Percentiles rank a stretch among this genome's conserved stretches.
These are phyloP conservation scores for Masnerella sp. DNA, from an alignment of 2,888 invertebrate genomes.

Conservation along the genomic window DNA sequence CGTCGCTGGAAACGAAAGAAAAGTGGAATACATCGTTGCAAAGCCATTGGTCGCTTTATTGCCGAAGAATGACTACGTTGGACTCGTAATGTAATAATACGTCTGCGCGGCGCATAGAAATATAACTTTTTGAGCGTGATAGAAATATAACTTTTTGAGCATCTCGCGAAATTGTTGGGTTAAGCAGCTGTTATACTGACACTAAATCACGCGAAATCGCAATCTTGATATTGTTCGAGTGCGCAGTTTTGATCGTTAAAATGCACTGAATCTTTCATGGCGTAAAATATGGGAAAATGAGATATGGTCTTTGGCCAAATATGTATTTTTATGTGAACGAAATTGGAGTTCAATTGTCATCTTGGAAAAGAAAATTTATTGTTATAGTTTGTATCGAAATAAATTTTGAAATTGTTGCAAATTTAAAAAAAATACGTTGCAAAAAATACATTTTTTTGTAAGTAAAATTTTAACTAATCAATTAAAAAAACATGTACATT, in stretches of 20 bases:
- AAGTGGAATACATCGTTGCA: conserved; percentile 14
- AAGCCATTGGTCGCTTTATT: conserved; percentile 28
- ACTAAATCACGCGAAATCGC: conserved; percentile 24
- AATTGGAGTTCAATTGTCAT: too few species aligned
- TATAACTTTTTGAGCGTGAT: too few species aligned
- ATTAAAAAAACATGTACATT: too few species aligned
- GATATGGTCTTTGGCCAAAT: too few species aligned
- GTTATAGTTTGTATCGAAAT: too few species aligned
- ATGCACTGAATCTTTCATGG: not conserved
- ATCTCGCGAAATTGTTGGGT: conserved; percentile 20
- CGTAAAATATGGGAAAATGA: not conserved
- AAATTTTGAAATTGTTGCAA: too few species aligned
- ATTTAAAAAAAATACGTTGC: too few species aligned
- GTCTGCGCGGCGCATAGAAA: conserved; percentile 11
- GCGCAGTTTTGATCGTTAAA: conserved; percentile 3
- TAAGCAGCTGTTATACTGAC: conserved; percentile 32
- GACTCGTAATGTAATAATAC: conserved; percentile 23
- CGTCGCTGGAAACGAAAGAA: conserved; percentile 15
- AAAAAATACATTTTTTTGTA: too few species aligned
- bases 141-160: conserved; percentile 34
- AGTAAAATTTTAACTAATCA: too few species aligned
- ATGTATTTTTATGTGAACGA: too few species aligned
- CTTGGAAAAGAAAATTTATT: too few species aligned
- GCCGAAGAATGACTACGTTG: conserved; percentile 21
- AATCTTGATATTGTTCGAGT: conserved; percentile 10